phyloP scores from a whole-genome alignment of 53 echinoderm and acorn worm species.

The Mesocentrotus franciscanus region DNA sequence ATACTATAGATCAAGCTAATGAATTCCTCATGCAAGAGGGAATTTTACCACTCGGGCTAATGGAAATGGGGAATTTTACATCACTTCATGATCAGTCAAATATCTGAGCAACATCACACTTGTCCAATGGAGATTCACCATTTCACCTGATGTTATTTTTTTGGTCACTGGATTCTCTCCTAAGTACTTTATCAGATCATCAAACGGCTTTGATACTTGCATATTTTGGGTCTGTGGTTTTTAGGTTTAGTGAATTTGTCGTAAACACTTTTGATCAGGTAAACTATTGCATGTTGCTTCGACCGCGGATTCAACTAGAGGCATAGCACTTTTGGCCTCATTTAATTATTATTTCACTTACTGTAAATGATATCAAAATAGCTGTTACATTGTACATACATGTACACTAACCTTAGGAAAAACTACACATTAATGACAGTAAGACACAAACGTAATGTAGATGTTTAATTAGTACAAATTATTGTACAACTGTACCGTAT shows the following conservation, averaged over 20 bases:
- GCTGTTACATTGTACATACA: too few relatives aligned
- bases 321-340: slow-evolving; percentile 22
- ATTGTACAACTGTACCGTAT: too few relatives aligned
- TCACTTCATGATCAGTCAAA: too few relatives aligned
- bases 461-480: too few relatives aligned
- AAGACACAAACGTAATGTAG: too few relatives aligned
- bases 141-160: not conserved
- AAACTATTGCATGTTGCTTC: slow-evolving; percentile 5
- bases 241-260: not conserved
- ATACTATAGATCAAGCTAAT: too few relatives aligned
- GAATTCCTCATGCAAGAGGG: too few relatives aligned
- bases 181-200: slow-evolving; percentile 34
- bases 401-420: too few relatives aligned
- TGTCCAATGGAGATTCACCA: too few relatives aligned
- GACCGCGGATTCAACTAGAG: slow-evolving; percentile 12
- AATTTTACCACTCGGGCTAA: too few relatives aligned
- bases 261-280: slow-evolving; percentile 8
- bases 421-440: not conserved
- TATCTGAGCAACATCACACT: too few relatives aligned
- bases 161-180: not conserved
- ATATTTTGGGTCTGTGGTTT: slow-evolving; percentile 2
- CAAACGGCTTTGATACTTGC: not conserved
- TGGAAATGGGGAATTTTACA: too few relatives aligned
- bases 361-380: not conserved
- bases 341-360: not conserved